Base-by-base conservation (phyloP, 2,113 vertebrate species). In the Ceyx cyanopectus region DNA sequence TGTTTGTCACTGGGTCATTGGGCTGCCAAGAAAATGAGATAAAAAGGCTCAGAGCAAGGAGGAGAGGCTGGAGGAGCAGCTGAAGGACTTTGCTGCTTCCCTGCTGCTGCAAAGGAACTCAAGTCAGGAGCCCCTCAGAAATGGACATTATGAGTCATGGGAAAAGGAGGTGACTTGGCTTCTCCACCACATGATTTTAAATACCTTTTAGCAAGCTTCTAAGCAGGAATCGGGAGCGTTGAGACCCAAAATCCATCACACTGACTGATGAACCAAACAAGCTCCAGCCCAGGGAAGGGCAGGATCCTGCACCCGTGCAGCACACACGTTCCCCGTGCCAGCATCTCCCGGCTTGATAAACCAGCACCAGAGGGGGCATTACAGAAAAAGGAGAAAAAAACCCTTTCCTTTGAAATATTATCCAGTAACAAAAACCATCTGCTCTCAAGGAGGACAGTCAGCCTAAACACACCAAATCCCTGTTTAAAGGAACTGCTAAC, bases 1-100 rank as follows among this genome's bases (percentile, higher is more conserved):
- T 99, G 98, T 99, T 99, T 83, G 98, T 99, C 81, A 99, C 99
- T 0, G 99, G 99, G 97, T 99, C 99, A 5, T 99, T 99, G 86
- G 99, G 99, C 99, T 99, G 95, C 81, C 29, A 77, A 80, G 50
- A 66, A 27, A 79, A 88, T 27, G 40, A 70, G 61, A 58, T 54
- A 3, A 40, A 82, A 73, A 91, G 48, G 61, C 21, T 62, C 4
- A 2, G 3, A 48, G 53, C 3, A 13, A 60, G 27, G 37, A 34
- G 7, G 29, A 45, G 58, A 81, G 53, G 53, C n/a, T 43, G 78
- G 37, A 67, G 48, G 37, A 75, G 54, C 34, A 84, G 88, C 37
- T 20, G 53, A 46, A 82, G 41, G 62, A n/a, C 7, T 27, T 62
- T 24, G 41, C 14, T 41, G 51, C n/a, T 75, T 65, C 37, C n/a